phyloP scores from a whole-genome alignment of 2,888 invertebrate species.

The Ophraella communa region DNA sequence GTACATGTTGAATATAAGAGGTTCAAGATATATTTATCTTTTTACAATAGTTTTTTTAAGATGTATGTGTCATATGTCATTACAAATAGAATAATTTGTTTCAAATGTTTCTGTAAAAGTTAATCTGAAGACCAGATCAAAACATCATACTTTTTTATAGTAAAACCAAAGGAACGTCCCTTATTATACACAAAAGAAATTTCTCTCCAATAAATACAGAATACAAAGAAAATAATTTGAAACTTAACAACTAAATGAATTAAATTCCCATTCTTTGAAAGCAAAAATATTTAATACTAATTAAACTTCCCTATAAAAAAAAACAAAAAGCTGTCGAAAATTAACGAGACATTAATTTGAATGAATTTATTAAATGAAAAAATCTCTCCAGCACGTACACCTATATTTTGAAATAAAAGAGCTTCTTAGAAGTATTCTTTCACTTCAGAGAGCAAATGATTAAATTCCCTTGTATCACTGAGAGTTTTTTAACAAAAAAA shows the following conservation, averaged over 20 bases:
- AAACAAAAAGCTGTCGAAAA: slow-evolving; percentile 30
- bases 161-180: too few species aligned
- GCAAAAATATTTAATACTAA: background rate
- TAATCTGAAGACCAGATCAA: too few species aligned
- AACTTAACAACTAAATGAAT: background rate
- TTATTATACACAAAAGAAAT: too few species aligned
- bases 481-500: background rate
- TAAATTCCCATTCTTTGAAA: background rate
- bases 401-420: background rate
- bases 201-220: too few species aligned
- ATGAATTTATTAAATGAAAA: slow-evolving; percentile 19
- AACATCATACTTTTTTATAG: too few species aligned
- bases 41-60: too few species aligned
- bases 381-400: background rate
- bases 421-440: background rate
- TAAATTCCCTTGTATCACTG: background rate
- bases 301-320: slow-evolving; percentile 11
- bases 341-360: slow-evolving; percentile 36
- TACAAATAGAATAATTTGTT: too few species aligned
- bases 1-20: too few species aligned
- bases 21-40: too few species aligned
- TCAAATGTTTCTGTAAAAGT: too few species aligned
- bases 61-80: too few species aligned
- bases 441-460: background rate
- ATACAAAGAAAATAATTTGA: too few species aligned